Evolutionary conservation across 1,140 invertebrate species (phyloP).

Genomic region (Heliconius eleuchia): DNA sequence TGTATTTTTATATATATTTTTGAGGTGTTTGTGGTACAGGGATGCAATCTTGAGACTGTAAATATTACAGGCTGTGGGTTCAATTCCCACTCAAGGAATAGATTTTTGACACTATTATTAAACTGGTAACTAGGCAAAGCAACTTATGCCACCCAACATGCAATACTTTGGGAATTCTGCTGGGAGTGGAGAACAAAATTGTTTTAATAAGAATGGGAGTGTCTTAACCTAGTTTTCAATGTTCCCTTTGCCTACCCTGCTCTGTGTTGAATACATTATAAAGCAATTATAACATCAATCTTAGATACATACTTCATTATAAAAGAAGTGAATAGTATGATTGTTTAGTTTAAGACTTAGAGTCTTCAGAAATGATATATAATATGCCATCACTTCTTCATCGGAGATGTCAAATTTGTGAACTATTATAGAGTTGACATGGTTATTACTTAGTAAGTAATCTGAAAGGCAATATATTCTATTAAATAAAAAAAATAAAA

Average conservation of each 20-base stretch:
- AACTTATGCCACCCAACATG: too few species aligned
- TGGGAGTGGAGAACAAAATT: neutral
- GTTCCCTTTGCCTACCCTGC: too few species aligned
- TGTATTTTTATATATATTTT: too few species aligned
- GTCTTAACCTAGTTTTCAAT: too few species aligned
- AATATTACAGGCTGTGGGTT: too few species aligned
- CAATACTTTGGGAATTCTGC: too few species aligned
- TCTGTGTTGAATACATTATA: too few species aligned
- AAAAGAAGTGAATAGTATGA: constrained; percentile 99
- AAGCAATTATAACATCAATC: neutral
- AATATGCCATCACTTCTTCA: constrained; percentile 99
- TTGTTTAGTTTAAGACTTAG: constrained; percentile 98
- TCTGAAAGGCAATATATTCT: constrained; percentile 87
- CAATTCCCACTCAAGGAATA: too few species aligned
- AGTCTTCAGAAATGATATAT: constrained; percentile 99
- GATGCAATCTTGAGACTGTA: too few species aligned
- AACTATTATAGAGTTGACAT: constrained; percentile 99
- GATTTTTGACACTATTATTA: too few species aligned
- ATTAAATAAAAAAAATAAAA: neutral
- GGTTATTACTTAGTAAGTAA: constrained; percentile 99
- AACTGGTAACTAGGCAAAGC: too few species aligned
- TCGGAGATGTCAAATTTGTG: constrained; percentile 99
- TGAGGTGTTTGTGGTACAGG: too few species aligned
- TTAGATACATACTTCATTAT: constrained; percentile 93
- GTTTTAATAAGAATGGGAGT: neutral